Percentiles rank a stretch among this genome's conserved stretches.
These are phyloP conservation scores for Nomia melanderi DNA, from an alignment of 1,140 invertebrate genomes.

Conservation along the genomic window DNA sequence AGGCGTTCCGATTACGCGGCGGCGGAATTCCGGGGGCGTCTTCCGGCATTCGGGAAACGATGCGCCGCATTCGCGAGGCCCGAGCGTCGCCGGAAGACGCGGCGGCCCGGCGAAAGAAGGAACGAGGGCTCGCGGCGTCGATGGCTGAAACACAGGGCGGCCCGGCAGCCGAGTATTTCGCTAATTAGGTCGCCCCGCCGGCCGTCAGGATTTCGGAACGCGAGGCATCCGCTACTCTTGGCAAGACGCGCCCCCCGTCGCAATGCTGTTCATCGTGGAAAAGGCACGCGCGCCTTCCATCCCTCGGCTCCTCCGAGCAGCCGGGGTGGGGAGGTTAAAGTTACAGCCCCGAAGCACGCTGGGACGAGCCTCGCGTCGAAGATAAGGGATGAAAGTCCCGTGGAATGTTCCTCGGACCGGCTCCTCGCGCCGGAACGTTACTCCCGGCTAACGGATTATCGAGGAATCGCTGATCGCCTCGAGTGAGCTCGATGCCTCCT, in stretches of 20 bases:
- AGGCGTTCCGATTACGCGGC: constrained; percentile 67
- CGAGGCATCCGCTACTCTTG: constrained; percentile 74
- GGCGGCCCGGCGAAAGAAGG: constrained; percentile 47
- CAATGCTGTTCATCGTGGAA: constrained; percentile 17
- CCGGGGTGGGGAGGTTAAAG: background rate
- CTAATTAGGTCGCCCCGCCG: constrained; percentile 77
- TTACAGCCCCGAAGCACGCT: background rate
- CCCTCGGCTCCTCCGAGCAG: background rate
- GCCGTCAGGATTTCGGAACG: constrained; percentile 74
- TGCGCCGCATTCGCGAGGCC: constrained; percentile 66
- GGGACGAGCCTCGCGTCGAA: background rate
- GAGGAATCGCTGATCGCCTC: background rate
- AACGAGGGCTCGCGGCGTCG: constrained; percentile 37
- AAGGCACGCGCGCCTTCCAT: background rate
- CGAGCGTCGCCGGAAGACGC: constrained; percentile 21
- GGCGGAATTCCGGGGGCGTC: constrained; percentile 70
- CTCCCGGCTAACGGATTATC: background rate
- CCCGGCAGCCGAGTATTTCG: constrained; percentile 70
- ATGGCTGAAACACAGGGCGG: constrained; percentile 24
- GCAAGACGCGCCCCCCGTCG: constrained; percentile 47
- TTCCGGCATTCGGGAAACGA: constrained; percentile 73
- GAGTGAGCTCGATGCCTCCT: background rate
- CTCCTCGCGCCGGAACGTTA: background rate
- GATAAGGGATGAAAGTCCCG: constrained; percentile 5
- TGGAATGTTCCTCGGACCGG: background rate